Evolutionary conservation across 2,113 vertebrate genomes (phyloP).

Genomic region (Rissa tridactyla): DNA sequence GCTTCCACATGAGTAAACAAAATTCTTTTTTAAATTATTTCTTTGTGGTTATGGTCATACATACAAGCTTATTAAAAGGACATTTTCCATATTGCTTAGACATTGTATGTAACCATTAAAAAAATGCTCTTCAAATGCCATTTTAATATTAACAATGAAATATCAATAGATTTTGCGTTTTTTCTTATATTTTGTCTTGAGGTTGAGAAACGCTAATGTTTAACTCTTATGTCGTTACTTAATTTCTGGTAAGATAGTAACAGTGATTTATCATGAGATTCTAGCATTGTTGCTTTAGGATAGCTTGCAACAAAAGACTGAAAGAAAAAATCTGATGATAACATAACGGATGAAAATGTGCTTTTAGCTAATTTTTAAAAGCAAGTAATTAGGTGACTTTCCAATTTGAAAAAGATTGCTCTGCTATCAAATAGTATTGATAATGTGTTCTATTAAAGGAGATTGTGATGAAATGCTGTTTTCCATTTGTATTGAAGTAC

Average conservation of each 20-base stretch:
- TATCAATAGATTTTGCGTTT: neutral
- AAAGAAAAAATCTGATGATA: neutral
- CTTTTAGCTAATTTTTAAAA: neutral
- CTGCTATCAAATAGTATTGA: neutral
- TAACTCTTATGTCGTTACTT: neutral
- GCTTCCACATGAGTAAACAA: neutral
- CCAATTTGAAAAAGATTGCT: neutral
- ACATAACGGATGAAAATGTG: neutral
- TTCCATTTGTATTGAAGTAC: neutral
- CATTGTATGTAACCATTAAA: neutral
- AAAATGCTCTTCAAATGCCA: neutral
- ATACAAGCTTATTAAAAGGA: neutral
- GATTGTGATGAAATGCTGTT: neutral
- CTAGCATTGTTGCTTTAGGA: neutral
- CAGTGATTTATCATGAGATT: neutral
- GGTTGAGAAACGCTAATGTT: neutral
- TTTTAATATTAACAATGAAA: neutral
- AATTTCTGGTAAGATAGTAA: neutral
- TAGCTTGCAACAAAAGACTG: neutral
- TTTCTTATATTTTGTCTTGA: neutral
- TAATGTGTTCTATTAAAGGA: neutral
- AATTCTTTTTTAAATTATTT: neutral
- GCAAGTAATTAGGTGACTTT: neutral
- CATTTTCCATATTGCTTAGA: neutral
- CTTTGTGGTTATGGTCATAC: neutral